Conservation (phyloP, 2,113 vertebrate genomes). For the Zosterops hypoxanthus region DNA sequence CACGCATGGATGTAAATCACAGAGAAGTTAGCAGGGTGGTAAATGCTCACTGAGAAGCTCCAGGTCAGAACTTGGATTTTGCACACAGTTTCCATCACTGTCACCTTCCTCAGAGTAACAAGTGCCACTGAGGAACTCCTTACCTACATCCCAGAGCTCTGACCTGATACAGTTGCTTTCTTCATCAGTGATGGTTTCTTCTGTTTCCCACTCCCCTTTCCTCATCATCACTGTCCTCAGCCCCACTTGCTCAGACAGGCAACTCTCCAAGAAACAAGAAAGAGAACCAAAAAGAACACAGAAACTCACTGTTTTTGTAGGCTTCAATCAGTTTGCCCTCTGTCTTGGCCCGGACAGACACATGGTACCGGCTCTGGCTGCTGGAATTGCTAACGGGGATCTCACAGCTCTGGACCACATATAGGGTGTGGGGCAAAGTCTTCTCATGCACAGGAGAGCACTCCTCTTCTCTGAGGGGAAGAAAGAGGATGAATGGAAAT, state of each 20-base stretch:
- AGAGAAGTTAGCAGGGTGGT: not conserved
- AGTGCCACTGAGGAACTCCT: not conserved
- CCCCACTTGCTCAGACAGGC: not conserved
- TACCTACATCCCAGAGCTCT: not conserved
- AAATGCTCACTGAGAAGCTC: not conserved
- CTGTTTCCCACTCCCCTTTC: not conserved
- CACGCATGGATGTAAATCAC: not conserved
- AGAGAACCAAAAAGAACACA: not conserved
- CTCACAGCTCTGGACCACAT: slow-evolving; percentile 63
- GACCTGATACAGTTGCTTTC: not conserved
- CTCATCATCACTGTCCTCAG: not conserved
- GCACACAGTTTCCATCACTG: not conserved
- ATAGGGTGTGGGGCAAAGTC: not conserved
- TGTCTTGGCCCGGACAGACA: slow-evolving; percentile 34
- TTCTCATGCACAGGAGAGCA: slow-evolving; percentile 31
- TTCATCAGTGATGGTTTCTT: not conserved
- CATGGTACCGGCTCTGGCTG: slow-evolving; percentile 1
- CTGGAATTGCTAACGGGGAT: slow-evolving; percentile 21
- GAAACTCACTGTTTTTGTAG: slow-evolving; percentile 48
- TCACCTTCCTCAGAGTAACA: not conserved
- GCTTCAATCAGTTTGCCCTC: slow-evolving; percentile 5
- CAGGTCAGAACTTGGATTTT: not conserved
- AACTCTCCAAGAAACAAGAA: not conserved
- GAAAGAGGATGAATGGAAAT: not conserved
- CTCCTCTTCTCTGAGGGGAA: slow-evolving; percentile 40